A percentile compares a stretch with the other conserved stretches of the same genome.
These are phyloP conservation scores for Callipepla squamata DNA, from an alignment of 2,113 vertebrate species.

Conservation along the genomic window DNA sequence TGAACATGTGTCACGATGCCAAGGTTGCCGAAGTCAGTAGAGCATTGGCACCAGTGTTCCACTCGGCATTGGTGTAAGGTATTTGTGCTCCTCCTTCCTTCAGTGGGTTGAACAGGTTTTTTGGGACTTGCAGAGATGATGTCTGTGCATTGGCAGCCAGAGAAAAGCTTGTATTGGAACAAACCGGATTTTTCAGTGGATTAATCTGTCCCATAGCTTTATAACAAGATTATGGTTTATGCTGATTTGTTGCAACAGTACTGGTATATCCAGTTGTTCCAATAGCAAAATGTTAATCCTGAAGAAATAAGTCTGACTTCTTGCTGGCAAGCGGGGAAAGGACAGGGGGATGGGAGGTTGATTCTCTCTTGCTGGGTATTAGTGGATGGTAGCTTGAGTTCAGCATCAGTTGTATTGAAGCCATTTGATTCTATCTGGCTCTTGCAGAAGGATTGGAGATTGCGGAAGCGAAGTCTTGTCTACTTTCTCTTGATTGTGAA, in stretches of 20 bases:
- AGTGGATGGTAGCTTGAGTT: neutral
- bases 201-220: constrained; percentile 57
- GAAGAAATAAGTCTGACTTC: constrained; percentile 36
- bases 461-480: constrained; percentile 3
- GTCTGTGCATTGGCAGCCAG: neutral
- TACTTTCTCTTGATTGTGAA: constrained; percentile 16
- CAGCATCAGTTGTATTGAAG: neutral
- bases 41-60: neutral
- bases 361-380: neutral
- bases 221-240: constrained; percentile 63
- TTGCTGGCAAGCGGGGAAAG: constrained; percentile 7
- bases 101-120: neutral
- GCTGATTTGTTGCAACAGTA: constrained; percentile 44
- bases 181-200: constrained; percentile 48
- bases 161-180: constrained; percentile 26
- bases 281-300: constrained; percentile 49
- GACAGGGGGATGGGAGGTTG: constrained; percentile 3
- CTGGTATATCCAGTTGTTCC: constrained; percentile 49
- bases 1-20: neutral
- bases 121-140: neutral
- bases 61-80: constrained; percentile 24
- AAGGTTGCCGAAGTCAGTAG: neutral
- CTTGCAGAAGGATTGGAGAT: neutral
- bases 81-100: constrained; percentile 17
- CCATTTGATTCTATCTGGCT: constrained; percentile 29